Base-by-base conservation (phyloP, 2,888 invertebrate genomes). In the Asteroscopus sphinx region DNA sequence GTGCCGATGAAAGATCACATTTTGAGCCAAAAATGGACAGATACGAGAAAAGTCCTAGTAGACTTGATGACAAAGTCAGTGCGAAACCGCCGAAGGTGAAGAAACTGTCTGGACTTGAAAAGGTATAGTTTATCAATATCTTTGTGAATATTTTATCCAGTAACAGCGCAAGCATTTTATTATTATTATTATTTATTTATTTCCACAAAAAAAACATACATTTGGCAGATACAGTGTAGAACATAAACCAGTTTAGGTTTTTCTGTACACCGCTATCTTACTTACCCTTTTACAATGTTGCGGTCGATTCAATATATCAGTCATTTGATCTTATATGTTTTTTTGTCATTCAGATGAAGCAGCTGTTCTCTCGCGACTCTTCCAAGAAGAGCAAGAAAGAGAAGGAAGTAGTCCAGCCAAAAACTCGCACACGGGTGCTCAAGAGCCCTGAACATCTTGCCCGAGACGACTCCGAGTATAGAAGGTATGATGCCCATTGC, bases 71-170 rank as follows among this genome's bases (percentile, higher is more conserved):
- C 17, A 95, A 93, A 86, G 80, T 95, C 61, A 95, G 93, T 89
- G 90, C 93, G 70, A 94, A 94, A 85, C 94, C 96, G 70, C 95
- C 95, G 13, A 96, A 96, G 81, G 95, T 95, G 42, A 96, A 96
- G 86, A 96, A 96, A 83, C 91, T 95, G 76, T 96, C 96, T 87
- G 95, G 96, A 79, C 95, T 97, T 76, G 96, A 96, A 88, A 96
- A 96, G 94, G 96, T 96, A 65, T 21, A 21, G 4, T 21, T 21
- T 21, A 3, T 21, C 21, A 21, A 21, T 21, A 21, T 21, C 6
- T 21, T 21, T 21, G 6, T 21, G 6, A 21, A 6, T 21, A 21
- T 21, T 21, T 2, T 4, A 21, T 21, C 21, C 4, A 21, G n/a
- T n/a, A n/a, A n/a, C n/a, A n/a, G n/a, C n/a, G n/a, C n/a, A n/a